These are phyloP conservation scores for Psephotus haematonotus DNA, from an alignment of 2,113 vertebrate species.

Conservation along the genomic window DNA sequence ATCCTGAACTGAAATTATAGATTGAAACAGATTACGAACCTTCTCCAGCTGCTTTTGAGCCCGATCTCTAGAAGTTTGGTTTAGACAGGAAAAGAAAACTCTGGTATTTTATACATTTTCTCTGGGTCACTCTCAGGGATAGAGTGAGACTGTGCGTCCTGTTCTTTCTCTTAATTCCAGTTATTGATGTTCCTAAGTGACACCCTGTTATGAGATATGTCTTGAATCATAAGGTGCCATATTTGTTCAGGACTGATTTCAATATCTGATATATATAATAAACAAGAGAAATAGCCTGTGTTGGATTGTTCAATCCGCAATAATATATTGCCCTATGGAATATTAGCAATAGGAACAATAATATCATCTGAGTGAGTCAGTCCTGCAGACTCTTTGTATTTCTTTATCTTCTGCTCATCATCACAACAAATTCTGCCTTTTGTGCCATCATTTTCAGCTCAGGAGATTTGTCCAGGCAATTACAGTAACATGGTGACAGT, in stretches of 20 bases:
- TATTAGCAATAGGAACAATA: slow-evolving; percentile 38
- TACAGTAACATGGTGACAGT: background rate
- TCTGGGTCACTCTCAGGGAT: background rate
- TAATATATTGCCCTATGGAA: slow-evolving; percentile 4
- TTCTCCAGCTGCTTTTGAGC: background rate
- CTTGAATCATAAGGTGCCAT: slow-evolving; percentile 17
- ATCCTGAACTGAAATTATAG: background rate
- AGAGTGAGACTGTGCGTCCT: background rate
- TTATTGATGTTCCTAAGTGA: slow-evolving; percentile 35
- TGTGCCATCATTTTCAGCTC: background rate
- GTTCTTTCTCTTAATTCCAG: background rate
- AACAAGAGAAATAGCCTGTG: slow-evolving; percentile 16
- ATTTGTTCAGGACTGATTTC: slow-evolving; percentile 24
- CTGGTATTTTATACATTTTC: background rate
- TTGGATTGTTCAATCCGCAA: background rate
- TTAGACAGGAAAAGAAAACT: background rate
- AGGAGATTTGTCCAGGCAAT: background rate
- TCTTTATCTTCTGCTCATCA: background rate
- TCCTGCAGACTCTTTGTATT: background rate
- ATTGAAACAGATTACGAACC: background rate
- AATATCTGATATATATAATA: slow-evolving; percentile 33
- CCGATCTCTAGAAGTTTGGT: background rate
- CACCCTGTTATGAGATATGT: slow-evolving; percentile 34
- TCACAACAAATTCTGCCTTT: background rate
- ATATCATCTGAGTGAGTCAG: slow-evolving; percentile 29